Evolutionary conservation across 2,797 vertebrate genomes (phyloP).

Genomic region (Danio kyathit): DNA sequence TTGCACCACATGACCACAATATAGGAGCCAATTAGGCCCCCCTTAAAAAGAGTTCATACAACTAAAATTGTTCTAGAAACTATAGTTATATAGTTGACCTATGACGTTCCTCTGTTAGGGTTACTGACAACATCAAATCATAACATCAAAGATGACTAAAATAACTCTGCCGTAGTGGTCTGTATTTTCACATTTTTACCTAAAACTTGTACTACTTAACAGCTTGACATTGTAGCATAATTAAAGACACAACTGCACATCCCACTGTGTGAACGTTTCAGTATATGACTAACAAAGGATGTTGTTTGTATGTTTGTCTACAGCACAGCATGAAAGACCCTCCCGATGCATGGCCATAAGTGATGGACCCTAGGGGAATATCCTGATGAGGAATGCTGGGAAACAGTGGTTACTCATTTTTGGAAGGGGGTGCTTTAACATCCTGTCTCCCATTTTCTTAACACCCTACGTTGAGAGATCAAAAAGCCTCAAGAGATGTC

Average conservation of each 20-base stretch:
- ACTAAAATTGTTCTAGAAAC: too few species aligned
- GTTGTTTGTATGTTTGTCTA: slow-evolving; percentile 36
- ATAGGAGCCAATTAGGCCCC: too few species aligned
- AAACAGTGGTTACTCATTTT: slow-evolving; percentile 53
- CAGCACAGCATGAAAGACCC: slow-evolving; percentile 37
- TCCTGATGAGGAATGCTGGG: slow-evolving; percentile 56
- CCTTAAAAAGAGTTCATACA: too few species aligned
- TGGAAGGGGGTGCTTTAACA: slow-evolving; percentile 49
- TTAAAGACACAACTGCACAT: slow-evolving; percentile 1
- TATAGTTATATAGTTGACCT: too few species aligned
- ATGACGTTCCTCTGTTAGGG: too few species aligned
- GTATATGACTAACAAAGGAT: slow-evolving; percentile 22
- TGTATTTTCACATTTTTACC: background rate
- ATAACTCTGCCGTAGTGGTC: too few species aligned
- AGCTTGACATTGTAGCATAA: background rate
- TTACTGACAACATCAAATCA: too few species aligned
- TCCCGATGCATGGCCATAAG: slow-evolving; percentile 20
- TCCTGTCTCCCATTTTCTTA: slow-evolving; percentile 54
- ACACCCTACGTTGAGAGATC: slow-evolving; percentile 33
- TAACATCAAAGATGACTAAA: too few species aligned
- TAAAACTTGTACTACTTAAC: background rate
- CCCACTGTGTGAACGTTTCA: background rate
- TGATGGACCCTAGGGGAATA: slow-evolving; percentile 51
- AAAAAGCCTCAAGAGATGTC: slow-evolving; percentile 31
- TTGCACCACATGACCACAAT: too few species aligned